Conservation (phyloP, 53 echinoderm and acorn worm genomes). For the Echinarachnius parma region DNA sequence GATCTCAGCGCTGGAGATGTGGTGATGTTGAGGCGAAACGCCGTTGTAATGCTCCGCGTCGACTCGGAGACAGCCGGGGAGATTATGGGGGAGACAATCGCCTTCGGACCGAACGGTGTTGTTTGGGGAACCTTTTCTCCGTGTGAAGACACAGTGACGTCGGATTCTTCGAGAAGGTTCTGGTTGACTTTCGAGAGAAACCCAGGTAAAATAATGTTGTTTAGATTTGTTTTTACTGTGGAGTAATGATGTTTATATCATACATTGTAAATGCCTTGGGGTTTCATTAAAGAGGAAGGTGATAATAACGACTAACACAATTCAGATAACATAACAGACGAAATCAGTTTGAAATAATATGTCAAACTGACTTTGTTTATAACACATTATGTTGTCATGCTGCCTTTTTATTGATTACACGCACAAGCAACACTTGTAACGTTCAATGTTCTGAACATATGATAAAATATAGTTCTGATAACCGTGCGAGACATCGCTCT, state of each 20-base stretch:
- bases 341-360: too few relatives aligned
- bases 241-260: background rate
- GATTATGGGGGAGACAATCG: background rate
- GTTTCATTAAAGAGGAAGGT: too few relatives aligned
- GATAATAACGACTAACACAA: too few relatives aligned
- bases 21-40: background rate
- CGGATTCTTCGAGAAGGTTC: conserved; percentile 1
- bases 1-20: background rate
- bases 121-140: background rate
- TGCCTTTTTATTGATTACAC: background rate
- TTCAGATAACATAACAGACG: too few relatives aligned
- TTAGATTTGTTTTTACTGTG: background rate
- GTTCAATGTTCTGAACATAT: too few relatives aligned
- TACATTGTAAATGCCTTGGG: too few relatives aligned
- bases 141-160: background rate
- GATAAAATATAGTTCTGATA: too few relatives aligned
- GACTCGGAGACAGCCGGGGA: background rate
- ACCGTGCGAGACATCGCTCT: background rate
- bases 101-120: background rate
- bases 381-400: background rate
- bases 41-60: background rate
- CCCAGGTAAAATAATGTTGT: background rate
- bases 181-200: background rate
- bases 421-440: too few relatives aligned
- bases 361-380: background rate